These are phyloP conservation scores for Cettia cetti DNA, from an alignment of 2,113 vertebrate genomes.

Conservation along the genomic window DNA sequence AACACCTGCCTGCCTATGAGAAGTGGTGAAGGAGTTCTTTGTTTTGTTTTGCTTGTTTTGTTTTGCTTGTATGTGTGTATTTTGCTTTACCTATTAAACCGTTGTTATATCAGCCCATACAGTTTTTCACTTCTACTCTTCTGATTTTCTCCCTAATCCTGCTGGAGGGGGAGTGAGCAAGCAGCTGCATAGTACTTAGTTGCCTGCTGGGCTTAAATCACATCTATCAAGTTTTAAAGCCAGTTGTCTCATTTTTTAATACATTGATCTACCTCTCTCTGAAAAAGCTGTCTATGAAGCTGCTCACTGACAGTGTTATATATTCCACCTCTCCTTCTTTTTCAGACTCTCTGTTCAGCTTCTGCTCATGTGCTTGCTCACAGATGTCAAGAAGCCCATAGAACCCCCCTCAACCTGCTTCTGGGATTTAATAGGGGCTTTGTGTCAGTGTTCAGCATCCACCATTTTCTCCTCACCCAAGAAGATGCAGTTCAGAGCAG, in stretches of 20 bases:
- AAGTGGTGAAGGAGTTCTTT: not conserved
- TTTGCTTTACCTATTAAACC: not conserved
- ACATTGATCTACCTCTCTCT: not conserved
- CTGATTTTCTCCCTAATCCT: not conserved
- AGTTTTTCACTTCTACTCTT: not conserved
- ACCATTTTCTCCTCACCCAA: not conserved
- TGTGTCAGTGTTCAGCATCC: not conserved
- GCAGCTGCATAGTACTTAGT: not conserved
- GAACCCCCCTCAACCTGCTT: not conserved
- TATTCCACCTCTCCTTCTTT: not conserved
- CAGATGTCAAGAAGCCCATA: not conserved
- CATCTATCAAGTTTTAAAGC: not conserved
- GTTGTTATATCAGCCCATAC: not conserved
- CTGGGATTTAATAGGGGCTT: not conserved
- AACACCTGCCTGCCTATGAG: not conserved
- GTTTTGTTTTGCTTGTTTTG: not conserved
- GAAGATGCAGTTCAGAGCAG: not conserved
- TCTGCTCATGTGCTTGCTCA: not conserved
- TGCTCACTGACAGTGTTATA: not conserved
- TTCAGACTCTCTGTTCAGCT: not conserved
- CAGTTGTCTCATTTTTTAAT: not conserved
- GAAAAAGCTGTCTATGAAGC: not conserved
- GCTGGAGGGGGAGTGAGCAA: not conserved
- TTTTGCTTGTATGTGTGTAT: not conserved
- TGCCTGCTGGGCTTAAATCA: not conserved